Conservation (phyloP, 2,888 invertebrate species). For the Sympetrum striolatum region DNA sequence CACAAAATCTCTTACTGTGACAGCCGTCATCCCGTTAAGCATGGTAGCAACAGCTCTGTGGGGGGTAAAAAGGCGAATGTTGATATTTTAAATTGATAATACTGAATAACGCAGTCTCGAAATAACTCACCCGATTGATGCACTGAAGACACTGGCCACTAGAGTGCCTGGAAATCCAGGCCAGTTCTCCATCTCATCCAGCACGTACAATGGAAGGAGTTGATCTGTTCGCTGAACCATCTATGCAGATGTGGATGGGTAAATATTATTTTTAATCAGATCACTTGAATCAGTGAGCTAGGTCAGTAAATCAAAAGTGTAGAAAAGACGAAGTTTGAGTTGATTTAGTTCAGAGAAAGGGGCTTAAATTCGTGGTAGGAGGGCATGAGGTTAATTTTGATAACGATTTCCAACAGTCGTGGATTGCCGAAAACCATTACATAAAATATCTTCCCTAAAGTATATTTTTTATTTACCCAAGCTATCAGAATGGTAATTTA, state of each 20-base stretch:
- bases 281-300: no score
- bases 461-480: no score
- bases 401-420: no score
- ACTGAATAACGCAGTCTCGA: background rate
- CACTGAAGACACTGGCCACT: slow-evolving; percentile 94
- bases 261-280: no score
- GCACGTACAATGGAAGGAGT: slow-evolving; percentile 87
- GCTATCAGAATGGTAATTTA: no score
- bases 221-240: slow-evolving; percentile 76
- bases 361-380: no score
- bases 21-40: slow-evolving; percentile 89
- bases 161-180: slow-evolving; percentile 89
- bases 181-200: slow-evolving; percentile 77
- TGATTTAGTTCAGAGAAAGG: no score
- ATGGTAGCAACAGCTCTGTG: slow-evolving; percentile 94
- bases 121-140: slow-evolving; percentile 82
- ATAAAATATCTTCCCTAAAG: no score
- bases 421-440: no score
- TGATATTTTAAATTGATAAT: background rate
- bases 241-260: slow-evolving; percentile 10
- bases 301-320: no score
- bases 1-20: slow-evolving; percentile 87
- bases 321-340: no score
- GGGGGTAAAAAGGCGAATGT: background rate
- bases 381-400: no score